phyloP scores from a whole-genome alignment of 2,888 invertebrate species.

The Panzeria rudis region DNA sequence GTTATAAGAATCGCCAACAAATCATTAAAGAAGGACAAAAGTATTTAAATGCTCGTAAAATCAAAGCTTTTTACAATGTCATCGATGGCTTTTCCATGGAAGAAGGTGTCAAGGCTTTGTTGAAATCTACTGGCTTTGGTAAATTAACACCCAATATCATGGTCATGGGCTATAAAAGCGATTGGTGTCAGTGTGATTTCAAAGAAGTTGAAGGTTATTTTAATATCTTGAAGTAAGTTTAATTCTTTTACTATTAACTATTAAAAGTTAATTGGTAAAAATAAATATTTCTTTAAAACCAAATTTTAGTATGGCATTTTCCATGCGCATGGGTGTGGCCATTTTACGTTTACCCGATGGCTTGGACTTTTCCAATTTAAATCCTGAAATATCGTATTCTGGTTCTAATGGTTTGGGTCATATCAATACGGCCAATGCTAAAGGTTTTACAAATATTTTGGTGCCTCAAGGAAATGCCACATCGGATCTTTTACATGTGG shows the following conservation, averaged over 20 bases:
- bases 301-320: constrained; percentile 92
- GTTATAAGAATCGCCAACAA: constrained; percentile 87
- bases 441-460: constrained; percentile 79
- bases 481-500: constrained; percentile 86
- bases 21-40: constrained; percentile 88
- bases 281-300: too few relatives aligned
- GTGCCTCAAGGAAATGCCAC: constrained; percentile 79
- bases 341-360: constrained; percentile 94
- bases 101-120: constrained; percentile 91
- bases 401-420: constrained; percentile 76
- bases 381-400: constrained; percentile 77
- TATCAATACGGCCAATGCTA: constrained; percentile 78
- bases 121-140: constrained; percentile 95
- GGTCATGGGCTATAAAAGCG: constrained; percentile 96
- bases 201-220: constrained; percentile 94
- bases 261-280: too few relatives aligned
- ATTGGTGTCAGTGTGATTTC: constrained; percentile 92
- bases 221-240: constrained; percentile 94
- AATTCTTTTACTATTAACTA: too few relatives aligned
- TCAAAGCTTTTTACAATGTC: constrained; percentile 94
- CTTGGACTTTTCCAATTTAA: constrained; percentile 89
- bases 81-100: constrained; percentile 90
- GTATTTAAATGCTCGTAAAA: constrained; percentile 92
- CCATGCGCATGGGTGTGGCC: constrained; percentile 94
- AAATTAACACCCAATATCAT: constrained; percentile 96